Evolutionary conservation across 2,888 invertebrate species (phyloP).

Genomic region (Lampropteryx suffumata): DNA sequence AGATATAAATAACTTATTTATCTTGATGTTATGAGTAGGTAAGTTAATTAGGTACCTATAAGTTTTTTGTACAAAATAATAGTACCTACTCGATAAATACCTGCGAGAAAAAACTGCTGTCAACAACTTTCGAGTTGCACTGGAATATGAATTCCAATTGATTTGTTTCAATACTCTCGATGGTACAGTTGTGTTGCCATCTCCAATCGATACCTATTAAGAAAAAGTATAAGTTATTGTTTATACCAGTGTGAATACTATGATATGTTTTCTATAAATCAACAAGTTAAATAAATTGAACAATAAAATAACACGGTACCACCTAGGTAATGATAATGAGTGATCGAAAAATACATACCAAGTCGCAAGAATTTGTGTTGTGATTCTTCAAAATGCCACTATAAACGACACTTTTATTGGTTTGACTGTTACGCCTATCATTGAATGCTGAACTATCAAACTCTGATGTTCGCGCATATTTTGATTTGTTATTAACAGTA

Average conservation of each 20-base stretch:
- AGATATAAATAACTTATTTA: too few species aligned
- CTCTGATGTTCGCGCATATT: conserved; percentile 8
- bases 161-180: conserved; percentile 59
- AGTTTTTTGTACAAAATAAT: too few species aligned
- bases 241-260: too few species aligned
- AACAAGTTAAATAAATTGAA: too few species aligned
- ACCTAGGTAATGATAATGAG: not conserved
- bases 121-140: conserved; percentile 77
- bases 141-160: conserved; percentile 75
- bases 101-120: conserved; percentile 72
- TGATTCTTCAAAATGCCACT: conserved; percentile 30
- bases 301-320: too few species aligned
- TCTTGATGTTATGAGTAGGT: too few species aligned
- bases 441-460: conserved; percentile 6
- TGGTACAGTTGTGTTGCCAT: conserved; percentile 49
- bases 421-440: conserved; percentile 7
- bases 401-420: conserved; percentile 15
- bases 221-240: not conserved
- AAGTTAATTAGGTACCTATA: too few species aligned
- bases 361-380: conserved; percentile 33
- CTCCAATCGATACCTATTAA: conserved; percentile 49
- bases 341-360: conserved; percentile 28
- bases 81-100: conserved; percentile 32
- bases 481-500: conserved; percentile 6
- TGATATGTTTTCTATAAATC: too few species aligned